A percentile compares a stretch with the other conserved stretches of the same genome.
These are phyloP conservation scores for Ophonus ardosiacus DNA, from an alignment of 2,888 invertebrate species.

Conservation along the genomic window DNA sequence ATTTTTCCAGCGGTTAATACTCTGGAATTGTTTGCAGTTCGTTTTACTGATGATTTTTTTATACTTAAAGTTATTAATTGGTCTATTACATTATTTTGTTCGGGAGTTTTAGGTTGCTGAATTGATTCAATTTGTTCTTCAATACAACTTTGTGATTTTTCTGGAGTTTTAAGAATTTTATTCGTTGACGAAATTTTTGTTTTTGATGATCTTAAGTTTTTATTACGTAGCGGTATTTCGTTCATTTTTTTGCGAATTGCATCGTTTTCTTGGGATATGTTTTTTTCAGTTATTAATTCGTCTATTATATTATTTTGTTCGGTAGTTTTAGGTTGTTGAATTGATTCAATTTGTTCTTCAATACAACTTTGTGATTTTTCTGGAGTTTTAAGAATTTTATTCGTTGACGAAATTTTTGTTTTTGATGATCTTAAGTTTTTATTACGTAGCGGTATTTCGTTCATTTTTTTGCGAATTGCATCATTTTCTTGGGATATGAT, in stretches of 20 bases:
- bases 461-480: neutral
- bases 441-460: neutral
- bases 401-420: neutral
- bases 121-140: too few relatives aligned
- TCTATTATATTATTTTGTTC: neutral
- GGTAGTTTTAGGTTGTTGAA: neutral
- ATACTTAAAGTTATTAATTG: neutral
- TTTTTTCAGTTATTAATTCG: neutral
- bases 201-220: neutral
- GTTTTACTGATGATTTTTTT: neutral
- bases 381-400: neutral
- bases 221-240: neutral
- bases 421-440: neutral
- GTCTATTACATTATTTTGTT: neutral
- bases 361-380: neutral
- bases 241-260: neutral
- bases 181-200: neutral
- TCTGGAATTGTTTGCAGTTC: neutral
- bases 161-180: neutral
- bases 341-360: too few relatives aligned
- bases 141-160: neutral
- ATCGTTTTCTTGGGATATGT: neutral
- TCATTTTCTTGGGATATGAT: neutral
- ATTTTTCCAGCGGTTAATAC: constrained; percentile 20
- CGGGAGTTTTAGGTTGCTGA: neutral